These are phyloP conservation scores for Agriopis aurantiaria DNA, from an alignment of 2,888 invertebrate species.

Conservation along the genomic window DNA sequence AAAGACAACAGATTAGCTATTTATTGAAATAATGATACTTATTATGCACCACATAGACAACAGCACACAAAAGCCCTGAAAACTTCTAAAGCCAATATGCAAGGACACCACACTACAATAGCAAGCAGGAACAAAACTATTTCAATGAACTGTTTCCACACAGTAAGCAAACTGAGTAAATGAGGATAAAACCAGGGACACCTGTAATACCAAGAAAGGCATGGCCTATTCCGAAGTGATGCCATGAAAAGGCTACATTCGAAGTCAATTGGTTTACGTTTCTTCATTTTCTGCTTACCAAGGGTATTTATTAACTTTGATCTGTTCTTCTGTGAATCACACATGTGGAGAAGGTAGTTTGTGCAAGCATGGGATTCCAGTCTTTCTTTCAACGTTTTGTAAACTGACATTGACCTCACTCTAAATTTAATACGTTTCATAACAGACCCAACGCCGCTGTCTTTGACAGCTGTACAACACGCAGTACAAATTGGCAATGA, in stretches of 20 bases:
- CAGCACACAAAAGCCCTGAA: background rate
- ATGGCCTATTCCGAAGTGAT: constrained; percentile 60
- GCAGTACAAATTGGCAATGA: background rate
- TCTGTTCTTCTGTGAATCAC: background rate
- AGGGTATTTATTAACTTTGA: background rate
- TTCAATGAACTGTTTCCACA: constrained; percentile 60
- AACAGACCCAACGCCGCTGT: background rate
- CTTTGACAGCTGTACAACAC: background rate
- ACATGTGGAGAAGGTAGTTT: background rate
- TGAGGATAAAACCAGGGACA: constrained; percentile 69
- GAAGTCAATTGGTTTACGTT: background rate
- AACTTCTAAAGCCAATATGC: constrained; percentile 60
- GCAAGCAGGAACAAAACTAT: constrained; percentile 61
- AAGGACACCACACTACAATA: constrained; percentile 68
- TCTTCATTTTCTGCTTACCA: background rate
- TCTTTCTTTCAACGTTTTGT: background rate
- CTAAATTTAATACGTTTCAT: background rate
- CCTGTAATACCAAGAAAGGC: constrained; percentile 53
- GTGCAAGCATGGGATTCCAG: background rate
- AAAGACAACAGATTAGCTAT: too few species aligned
- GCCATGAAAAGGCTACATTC: constrained; percentile 51
- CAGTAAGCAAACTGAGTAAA: constrained; percentile 53
- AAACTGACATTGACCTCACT: background rate
- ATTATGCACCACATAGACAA: background rate
- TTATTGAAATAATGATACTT: background rate